These are phyloP conservation scores for Sepioteuthis lessoniana DNA, from an alignment of 2,888 invertebrate genomes.

Conservation along the genomic window DNA sequence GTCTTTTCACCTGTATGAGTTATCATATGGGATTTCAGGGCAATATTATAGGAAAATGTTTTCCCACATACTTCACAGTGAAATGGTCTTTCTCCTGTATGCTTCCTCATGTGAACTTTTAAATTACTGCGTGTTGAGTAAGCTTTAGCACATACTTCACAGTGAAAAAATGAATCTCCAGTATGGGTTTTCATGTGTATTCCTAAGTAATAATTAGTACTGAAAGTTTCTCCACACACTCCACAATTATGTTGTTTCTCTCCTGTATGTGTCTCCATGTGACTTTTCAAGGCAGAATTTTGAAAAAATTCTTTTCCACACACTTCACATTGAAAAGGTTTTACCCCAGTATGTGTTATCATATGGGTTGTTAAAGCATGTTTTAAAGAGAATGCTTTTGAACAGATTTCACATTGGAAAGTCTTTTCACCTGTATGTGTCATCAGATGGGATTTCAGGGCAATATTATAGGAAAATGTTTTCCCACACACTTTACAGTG, in stretches of 20 bases:
- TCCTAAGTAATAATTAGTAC: not conserved
- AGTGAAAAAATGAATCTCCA: slow-evolving; percentile 16
- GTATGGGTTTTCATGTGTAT: slow-evolving; percentile 35
- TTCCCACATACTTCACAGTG: slow-evolving; percentile 53
- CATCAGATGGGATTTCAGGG: slow-evolving; percentile 52
- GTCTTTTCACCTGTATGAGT: slow-evolving; percentile 54
- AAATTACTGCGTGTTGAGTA: slow-evolving; percentile 51
- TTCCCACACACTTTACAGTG: slow-evolving; percentile 53
- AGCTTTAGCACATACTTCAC: slow-evolving; percentile 50
- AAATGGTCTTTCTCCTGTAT: slow-evolving; percentile 54
- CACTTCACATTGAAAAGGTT: not conserved
- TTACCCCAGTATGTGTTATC: slow-evolving; percentile 52
- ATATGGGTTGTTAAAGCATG: not conserved
- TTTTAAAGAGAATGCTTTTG: not conserved
- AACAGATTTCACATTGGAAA: slow-evolving; percentile 46
- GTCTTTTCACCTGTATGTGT: slow-evolving; percentile 54
- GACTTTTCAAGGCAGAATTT: too few relatives aligned
- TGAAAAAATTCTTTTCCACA: too few relatives aligned
- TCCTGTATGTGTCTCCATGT: too few relatives aligned
- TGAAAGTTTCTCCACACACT: not conserved
- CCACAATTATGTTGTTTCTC: too few relatives aligned
- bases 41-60: slow-evolving; percentile 52
- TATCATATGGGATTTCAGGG: slow-evolving; percentile 52
- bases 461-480: slow-evolving; percentile 52
- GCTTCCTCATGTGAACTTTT: slow-evolving; percentile 52